Conservation (phyloP, 2,797 vertebrate genomes). For the Sebastes miniatus region DNA sequence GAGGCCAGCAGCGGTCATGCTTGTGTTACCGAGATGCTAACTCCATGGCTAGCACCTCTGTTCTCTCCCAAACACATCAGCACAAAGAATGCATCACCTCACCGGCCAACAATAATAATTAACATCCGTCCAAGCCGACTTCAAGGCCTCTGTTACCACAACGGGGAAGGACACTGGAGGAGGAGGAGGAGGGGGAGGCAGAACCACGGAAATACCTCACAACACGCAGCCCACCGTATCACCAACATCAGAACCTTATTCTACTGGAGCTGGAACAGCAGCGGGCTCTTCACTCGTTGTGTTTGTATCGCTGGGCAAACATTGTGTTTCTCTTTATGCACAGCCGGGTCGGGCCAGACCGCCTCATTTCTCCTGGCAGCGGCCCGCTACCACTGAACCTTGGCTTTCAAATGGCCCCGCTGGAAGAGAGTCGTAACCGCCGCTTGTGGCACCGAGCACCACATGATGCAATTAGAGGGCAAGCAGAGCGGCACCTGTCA, state of each 20-base stretch:
- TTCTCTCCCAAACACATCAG: slow-evolving; percentile 66
- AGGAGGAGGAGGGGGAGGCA: neutral
- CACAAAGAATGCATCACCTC: slow-evolving; percentile 65
- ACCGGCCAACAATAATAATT: slow-evolving; percentile 58
- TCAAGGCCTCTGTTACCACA: slow-evolving; percentile 4
- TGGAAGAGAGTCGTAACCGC: slow-evolving; percentile 35
- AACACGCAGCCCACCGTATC: neutral
- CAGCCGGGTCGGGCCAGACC: slow-evolving; percentile 7
- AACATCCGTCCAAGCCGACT: slow-evolving; percentile 6
- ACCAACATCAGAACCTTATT: slow-evolving; percentile 21
- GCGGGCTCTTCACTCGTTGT: neutral
- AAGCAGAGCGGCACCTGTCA: slow-evolving; percentile 55
- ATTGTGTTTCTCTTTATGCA: slow-evolving; percentile 59
- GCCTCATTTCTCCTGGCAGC: slow-evolving; percentile 57
- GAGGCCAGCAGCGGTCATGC: slow-evolving; percentile 48
- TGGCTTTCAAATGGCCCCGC: slow-evolving; percentile 42
- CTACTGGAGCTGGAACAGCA: slow-evolving; percentile 8
- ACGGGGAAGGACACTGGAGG: neutral
- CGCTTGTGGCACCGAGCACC: slow-evolving; percentile 40
- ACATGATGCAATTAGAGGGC: slow-evolving; percentile 58
- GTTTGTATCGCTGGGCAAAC: slow-evolving; percentile 51
- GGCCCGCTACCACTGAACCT: slow-evolving; percentile 21
- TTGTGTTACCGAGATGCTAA: slow-evolving; percentile 52
- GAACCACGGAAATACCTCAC: neutral
- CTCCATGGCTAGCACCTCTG: slow-evolving; percentile 65